These are phyloP conservation scores for Erpobdella octoculata DNA, from an alignment of 2,888 invertebrate genomes.

Conservation along the genomic window DNA sequence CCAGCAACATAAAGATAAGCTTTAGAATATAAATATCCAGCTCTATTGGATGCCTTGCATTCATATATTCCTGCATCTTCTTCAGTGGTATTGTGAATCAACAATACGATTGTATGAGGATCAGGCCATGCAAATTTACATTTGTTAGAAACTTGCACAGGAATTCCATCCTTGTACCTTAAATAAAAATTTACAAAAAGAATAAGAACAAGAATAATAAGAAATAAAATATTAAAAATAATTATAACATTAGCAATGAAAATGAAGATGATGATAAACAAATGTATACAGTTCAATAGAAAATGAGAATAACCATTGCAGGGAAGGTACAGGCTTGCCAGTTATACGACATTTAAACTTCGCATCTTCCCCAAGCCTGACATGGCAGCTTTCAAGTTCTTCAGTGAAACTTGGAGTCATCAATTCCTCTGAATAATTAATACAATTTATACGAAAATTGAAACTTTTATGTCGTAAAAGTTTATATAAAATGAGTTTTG, in stretches of 20 bases:
- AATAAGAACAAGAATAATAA: no score
- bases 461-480: neutral
- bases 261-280: neutral
- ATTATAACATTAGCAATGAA: neutral
- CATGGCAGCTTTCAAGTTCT: slow-evolving; percentile 43
- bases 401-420: slow-evolving; percentile 43
- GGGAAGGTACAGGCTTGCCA: slow-evolving; percentile 46
- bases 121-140: slow-evolving; percentile 57
- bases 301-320: slow-evolving; percentile 45
- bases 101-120: slow-evolving; percentile 74
- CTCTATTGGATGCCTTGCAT: slow-evolving; percentile 38
- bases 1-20: slow-evolving; percentile 35
- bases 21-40: slow-evolving; percentile 33
- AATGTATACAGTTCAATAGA: neutral
- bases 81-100: slow-evolving; percentile 69
- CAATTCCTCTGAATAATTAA: slow-evolving; percentile 26
- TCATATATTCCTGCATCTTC: slow-evolving; percentile 43
- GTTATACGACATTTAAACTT: slow-evolving; percentile 46
- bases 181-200: neutral
- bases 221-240: no score
- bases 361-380: slow-evolving; percentile 38
- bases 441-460: neutral
- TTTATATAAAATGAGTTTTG: neutral
- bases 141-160: slow-evolving; percentile 42
- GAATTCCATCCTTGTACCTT: slow-evolving; percentile 44